Evolutionary conservation across 1,140 invertebrate genomes (phyloP), one percentile per base, ranked within the genome.

Genomic region (Rhyacophila brunnea): DNA sequence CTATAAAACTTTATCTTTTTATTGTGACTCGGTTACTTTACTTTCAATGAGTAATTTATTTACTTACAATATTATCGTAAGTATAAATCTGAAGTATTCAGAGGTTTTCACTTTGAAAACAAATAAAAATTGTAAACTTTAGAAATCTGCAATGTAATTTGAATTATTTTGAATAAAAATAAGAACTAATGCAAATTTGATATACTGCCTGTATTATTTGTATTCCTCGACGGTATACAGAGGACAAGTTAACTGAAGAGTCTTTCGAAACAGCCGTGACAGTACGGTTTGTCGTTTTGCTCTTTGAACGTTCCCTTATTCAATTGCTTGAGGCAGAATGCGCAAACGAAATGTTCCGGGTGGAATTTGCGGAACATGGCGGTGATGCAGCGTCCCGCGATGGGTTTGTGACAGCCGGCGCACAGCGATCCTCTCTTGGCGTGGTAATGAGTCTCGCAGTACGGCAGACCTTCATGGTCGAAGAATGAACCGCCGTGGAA

Each of bases 281-380:
- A 99, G 79, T 98, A 99, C 0, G 96, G 96, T 72, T 98, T 97
- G 69, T 98, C 95, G 69, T 96, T 96, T 70, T 95, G 92, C 74
- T 97, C 94, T 73, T 99, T 99, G 78, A 99, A 99, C 0, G 96
- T 99, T 62, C 96, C 85, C 73, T 98, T 98, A 78, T 97, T 98
- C 50, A 99, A 81, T 74, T 98, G 95, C 70, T 96, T 93, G 58
- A 98, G 79, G 69, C 97, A 99, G 78, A 98, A 99, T 1, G 95
- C 95, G 77, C 95, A 98, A 0, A 97, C 94, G 72, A 99, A 99
- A 78, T 99, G 96, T 76, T 99, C 96, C 0, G 96, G 96, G 77
- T 99, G 96, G 81, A 97, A 99, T 79, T 99, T 99, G 47, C 92
- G 85, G 75, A 96, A 97, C 96, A 99, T 98, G 50, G 96, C 96